Conservation (phyloP, 2,797 vertebrate genomes). For the Myotis myotis region DNA sequence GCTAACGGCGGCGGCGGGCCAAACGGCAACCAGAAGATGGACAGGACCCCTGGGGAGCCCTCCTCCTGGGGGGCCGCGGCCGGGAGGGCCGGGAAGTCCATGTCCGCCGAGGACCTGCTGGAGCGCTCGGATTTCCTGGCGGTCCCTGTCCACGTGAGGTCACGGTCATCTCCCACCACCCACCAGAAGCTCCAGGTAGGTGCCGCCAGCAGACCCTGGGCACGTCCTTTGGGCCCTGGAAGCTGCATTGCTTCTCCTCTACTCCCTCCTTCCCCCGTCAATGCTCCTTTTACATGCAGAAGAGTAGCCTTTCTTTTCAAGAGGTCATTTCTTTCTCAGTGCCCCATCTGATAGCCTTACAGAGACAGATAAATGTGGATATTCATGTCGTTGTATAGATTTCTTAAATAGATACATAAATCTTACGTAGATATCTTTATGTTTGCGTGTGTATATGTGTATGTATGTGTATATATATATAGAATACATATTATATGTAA, state of each 20-base stretch:
- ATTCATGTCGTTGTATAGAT: neutral
- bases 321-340: neutral
- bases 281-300: neutral
- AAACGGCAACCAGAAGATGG: slow-evolving; percentile 38
- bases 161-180: slow-evolving; percentile 88
- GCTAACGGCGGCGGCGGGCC: neutral
- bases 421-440: neutral
- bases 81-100: slow-evolving; percentile 87
- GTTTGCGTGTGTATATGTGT: neutral
- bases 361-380: neutral
- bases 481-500: neutral
- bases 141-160: slow-evolving; percentile 87
- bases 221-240: neutral
- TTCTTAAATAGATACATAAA: neutral
- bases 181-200: slow-evolving; percentile 89
- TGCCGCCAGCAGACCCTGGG: neutral
- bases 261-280: neutral
- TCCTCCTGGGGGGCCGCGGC: neutral
- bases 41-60: slow-evolving; percentile 76
- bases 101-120: slow-evolving; percentile 92
- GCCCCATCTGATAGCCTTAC: neutral
- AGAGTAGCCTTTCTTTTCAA: neutral
- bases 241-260: neutral
- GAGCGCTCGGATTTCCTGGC: slow-evolving; percentile 83
- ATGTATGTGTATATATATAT: too few species aligned